Percentiles rank a stretch among this genome's conserved stretches.
phyloP scores from a whole-genome alignment of 2,888 invertebrate genomes.

The Rhabditophanes sp. region DNA sequence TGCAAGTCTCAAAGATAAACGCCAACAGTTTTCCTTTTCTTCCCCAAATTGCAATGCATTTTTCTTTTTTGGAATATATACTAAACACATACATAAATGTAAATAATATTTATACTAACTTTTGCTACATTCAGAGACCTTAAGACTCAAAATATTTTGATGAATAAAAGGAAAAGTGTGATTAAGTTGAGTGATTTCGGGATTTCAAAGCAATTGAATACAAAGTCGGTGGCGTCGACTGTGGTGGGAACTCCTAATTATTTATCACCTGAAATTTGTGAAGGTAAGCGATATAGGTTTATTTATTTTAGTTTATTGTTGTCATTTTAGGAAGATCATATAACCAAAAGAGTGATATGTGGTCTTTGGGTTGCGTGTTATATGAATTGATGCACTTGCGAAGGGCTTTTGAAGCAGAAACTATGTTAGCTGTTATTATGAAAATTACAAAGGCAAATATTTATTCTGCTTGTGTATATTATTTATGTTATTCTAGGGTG shows the following conservation, averaged over 20 bases:
- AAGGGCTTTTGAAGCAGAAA: conserved; percentile 58
- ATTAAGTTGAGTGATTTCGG: conserved; percentile 56
- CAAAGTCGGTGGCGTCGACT: conserved; percentile 49
- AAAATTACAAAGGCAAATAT: too few species aligned
- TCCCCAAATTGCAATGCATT: too few species aligned
- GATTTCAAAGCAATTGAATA: conserved; percentile 55
- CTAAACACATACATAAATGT: too few species aligned
- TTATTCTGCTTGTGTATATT: too few species aligned
- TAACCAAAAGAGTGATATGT: conserved; percentile 66
- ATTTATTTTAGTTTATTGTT: conserved; percentile 23
- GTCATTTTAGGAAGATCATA: conserved; percentile 41
- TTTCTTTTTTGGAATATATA: too few species aligned
- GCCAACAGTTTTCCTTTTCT: too few species aligned
- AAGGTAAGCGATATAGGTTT: conserved; percentile 62
- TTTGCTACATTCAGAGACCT: too few species aligned
- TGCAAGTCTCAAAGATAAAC: too few species aligned
- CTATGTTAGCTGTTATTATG: too few species aligned
- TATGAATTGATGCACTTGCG: conserved; percentile 64
- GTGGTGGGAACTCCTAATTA: conserved; percentile 67
- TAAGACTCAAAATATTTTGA: conserved; percentile 65
- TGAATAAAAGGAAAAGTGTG: conserved; percentile 53
- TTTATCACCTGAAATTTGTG: conserved; percentile 68
- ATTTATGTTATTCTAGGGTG: too few species aligned
- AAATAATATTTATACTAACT: too few species aligned
- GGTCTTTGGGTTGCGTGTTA: conserved; percentile 69